A percentile compares a stretch with the other conserved stretches of the same genome.
Evolutionary conservation across 2,113 vertebrate genomes (phyloP).

Genomic region (Ondatra zibethicus): DNA sequence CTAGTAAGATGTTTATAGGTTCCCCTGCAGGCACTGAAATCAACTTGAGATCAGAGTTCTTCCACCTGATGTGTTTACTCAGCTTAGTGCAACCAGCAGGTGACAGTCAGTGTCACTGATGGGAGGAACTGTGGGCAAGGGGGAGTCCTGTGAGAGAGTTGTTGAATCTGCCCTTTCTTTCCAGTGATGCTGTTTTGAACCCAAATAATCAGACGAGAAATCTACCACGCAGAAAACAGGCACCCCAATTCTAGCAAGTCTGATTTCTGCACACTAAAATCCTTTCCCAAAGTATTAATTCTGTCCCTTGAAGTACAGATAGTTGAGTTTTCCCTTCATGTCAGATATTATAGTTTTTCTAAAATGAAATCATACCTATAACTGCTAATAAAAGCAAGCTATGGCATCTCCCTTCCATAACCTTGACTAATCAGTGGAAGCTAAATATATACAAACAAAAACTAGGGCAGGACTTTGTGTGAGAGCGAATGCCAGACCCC

Average conservation of each 20-base stretch:
- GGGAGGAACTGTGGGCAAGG: neutral
- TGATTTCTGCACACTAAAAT: neutral
- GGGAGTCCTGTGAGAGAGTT: neutral
- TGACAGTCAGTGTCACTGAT: neutral
- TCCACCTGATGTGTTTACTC: neutral
- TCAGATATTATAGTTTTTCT: neutral
- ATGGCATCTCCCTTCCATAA: conserved; percentile 1
- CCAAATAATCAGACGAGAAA: neutral
- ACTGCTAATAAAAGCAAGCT: neutral
- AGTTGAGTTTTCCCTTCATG: neutral
- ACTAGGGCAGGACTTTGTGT: neutral
- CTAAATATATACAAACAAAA: conserved; percentile 40
- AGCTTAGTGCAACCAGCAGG: neutral
- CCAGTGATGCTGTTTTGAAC: neutral
- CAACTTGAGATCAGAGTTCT: neutral
- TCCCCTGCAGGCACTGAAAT: neutral
- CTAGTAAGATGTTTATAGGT: neutral
- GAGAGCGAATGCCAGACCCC: neutral
- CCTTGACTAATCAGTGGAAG: neutral
- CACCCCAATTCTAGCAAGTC: neutral
- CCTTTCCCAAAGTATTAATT: neutral
- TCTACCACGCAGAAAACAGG: neutral
- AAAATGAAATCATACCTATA: conserved; percentile 42
- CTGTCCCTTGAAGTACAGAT: neutral
- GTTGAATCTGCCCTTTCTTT: neutral